Base-by-base conservation (phyloP, 64 coral and sea anemone genomes). In the Montipora cactus region DNA sequence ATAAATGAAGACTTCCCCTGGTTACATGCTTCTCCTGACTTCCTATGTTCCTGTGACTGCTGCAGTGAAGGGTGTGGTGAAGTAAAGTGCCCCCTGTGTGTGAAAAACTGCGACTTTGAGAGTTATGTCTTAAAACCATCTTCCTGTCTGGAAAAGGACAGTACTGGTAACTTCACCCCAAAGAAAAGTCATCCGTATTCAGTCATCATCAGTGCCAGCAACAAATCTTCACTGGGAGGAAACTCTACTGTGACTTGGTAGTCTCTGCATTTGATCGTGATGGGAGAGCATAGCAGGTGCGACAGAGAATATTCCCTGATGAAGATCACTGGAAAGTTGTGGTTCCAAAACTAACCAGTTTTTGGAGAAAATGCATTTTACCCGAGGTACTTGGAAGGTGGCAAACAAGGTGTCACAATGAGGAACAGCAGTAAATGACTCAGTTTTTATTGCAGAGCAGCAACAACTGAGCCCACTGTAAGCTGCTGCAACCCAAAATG, bases 21-120 rank as follows among this genome's bases (percentile, higher is more conserved):
- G 88, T 59, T 90, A 57, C 88, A 90, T 79, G 88, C 88, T 13
- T 77, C 88, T 58, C 75, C 88, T 79, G 88, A 90, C 76, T 57
- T 57, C 53, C 53, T 57, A 4, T 57, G 53, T 57, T 57, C 53
- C 6, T 0, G 53, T 11, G 53, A 4, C 44, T 90, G 74, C 64
- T 90, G 75, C 59, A 74, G 88, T 59, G 75, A 71, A 71, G 92
- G 91, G 0, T 96, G 90, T 93, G 95, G 94, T 48, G 94, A 96
- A 72, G 75, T 96, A 19, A 93, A 96, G 53, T 57, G 11, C 53
- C 53, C 53, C 53, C 53, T 57, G 53, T 57, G 53, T 57, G 53
- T 57, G 88, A 55, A 88, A 95, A 11, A 90, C 90, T 68, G 37
- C 37, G 37, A 37, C 37, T 37, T 2, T 37, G 37, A 90, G 11